Conservation (phyloP, 1,140 invertebrate genomes). For the Pogonomyrmex californicus region DNA sequence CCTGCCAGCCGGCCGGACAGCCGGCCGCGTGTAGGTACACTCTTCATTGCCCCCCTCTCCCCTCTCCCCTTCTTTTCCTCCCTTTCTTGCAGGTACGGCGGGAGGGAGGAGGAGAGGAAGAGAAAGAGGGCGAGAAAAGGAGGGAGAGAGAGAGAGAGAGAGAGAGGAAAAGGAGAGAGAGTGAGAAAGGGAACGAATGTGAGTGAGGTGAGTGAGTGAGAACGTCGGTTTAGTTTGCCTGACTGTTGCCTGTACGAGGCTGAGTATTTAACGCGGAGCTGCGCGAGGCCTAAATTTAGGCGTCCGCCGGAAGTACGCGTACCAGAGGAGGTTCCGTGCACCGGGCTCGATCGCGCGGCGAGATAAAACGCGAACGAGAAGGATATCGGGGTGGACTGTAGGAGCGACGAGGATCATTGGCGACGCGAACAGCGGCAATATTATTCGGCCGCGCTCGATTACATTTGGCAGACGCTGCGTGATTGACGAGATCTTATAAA, state of each 20-base stretch:
- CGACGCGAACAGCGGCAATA: slow-evolving; percentile 21
- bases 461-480: not conserved
- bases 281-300: slow-evolving; percentile 81
- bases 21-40: slow-evolving; percentile 55
- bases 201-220: slow-evolving; percentile 54
- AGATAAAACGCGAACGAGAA: slow-evolving; percentile 62
- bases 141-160: slow-evolving; percentile 19
- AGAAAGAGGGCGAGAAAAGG: not conserved
- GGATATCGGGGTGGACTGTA: slow-evolving; percentile 32
- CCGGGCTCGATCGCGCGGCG: slow-evolving; percentile 65
- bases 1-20: slow-evolving; percentile 70
- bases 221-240: slow-evolving; percentile 58
- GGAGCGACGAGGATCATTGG: slow-evolving; percentile 23
- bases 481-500: not conserved
- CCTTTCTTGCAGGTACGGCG: slow-evolving; percentile 37
- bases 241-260: slow-evolving; percentile 57
- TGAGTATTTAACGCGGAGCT: slow-evolving; percentile 65
- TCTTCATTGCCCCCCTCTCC: slow-evolving; percentile 31
- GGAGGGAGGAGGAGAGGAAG: not conserved
- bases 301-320: slow-evolving; percentile 74
- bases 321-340: slow-evolving; percentile 66
- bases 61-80: slow-evolving; percentile 39
- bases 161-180: not conserved
- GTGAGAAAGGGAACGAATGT: slow-evolving; percentile 13
- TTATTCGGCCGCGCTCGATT: slow-evolving; percentile 36